A percentile compares a stretch with the other conserved stretches of the same genome.
These are phyloP conservation scores for Galaxias olidus DNA, from an alignment of 2,797 vertebrate genomes.

Conservation along the genomic window DNA sequence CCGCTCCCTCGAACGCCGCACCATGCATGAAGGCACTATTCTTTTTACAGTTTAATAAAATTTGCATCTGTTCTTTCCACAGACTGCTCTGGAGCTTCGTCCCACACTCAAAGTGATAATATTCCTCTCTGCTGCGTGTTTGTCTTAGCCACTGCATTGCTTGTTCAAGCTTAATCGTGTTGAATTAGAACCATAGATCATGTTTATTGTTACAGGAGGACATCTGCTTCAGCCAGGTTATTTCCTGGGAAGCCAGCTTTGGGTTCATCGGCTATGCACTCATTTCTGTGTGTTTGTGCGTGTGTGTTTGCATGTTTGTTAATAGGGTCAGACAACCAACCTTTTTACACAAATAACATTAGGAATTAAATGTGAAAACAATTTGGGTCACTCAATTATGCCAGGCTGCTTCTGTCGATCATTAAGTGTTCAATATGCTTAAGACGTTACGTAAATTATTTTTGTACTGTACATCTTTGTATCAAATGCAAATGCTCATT, in stretches of 20 bases:
- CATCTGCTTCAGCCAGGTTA: conserved; percentile 45
- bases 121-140: conserved; percentile 30
- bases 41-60: conserved; percentile 42
- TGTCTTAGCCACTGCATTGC: conserved; percentile 50
- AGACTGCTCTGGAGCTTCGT: conserved; percentile 32
- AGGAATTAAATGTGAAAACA: too few relatives aligned
- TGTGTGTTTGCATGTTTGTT: background rate
- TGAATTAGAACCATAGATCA: conserved; percentile 45
- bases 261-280: conserved; percentile 24
- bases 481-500: too few relatives aligned
- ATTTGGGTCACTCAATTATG: too few relatives aligned
- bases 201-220: conserved; percentile 66
- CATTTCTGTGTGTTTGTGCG: background rate
- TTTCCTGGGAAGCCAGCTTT: conserved; percentile 51
- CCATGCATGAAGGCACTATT: conserved; percentile 9
- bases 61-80: conserved; percentile 41
- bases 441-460: too few relatives aligned
- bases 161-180: conserved; percentile 63
- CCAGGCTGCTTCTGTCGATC: too few relatives aligned
- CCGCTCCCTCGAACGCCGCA: conserved; percentile 5
- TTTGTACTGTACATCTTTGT: too few relatives aligned
- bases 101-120: conserved; percentile 29
- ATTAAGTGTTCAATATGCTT: too few relatives aligned
- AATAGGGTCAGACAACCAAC: background rate
- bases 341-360: too few relatives aligned